phyloP scores from a whole-genome alignment of 2,797 vertebrate species.

The Otus scops region DNA sequence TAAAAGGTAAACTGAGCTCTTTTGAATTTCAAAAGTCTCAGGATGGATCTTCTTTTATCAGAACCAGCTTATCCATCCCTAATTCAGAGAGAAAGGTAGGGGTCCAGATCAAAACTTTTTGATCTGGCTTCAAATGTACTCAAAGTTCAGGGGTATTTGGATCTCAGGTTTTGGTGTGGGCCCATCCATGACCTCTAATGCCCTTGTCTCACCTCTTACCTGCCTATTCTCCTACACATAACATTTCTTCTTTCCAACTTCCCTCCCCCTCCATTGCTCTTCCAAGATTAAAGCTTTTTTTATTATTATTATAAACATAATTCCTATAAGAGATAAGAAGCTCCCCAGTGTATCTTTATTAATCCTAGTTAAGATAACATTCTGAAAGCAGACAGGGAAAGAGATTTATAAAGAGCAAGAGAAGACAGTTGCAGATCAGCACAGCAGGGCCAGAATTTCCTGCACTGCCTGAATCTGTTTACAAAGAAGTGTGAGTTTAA shows the following conservation, averaged over 20 bases:
- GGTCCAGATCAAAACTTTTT: slow-evolving; percentile 40
- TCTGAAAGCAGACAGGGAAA: slow-evolving; percentile 63
- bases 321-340: slow-evolving; percentile 66
- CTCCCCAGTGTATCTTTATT: slow-evolving; percentile 53
- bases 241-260: not conserved
- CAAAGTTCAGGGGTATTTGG: not conserved
- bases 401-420: slow-evolving; percentile 62
- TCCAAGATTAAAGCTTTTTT: slow-evolving; percentile 54
- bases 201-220: not conserved
- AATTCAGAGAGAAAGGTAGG: slow-evolving; percentile 15
- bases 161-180: not conserved
- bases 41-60: slow-evolving; percentile 37
- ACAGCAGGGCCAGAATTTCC: slow-evolving; percentile 35
- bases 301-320: slow-evolving; percentile 58
- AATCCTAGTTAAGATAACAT: slow-evolving; percentile 64
- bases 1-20: slow-evolving; percentile 56
- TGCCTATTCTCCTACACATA: not conserved
- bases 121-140: slow-evolving; percentile 8
- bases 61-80: slow-evolving; percentile 3
- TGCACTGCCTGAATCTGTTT: not conserved
- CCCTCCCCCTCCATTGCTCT: not conserved
- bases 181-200: not conserved
- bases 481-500: slow-evolving; percentile 14
- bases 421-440: slow-evolving; percentile 50
- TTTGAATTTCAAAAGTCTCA: slow-evolving; percentile 53